Evolutionary conservation across 1,140 invertebrate genomes (phyloP).

Genomic region (Sminthurinus signatus): DNA sequence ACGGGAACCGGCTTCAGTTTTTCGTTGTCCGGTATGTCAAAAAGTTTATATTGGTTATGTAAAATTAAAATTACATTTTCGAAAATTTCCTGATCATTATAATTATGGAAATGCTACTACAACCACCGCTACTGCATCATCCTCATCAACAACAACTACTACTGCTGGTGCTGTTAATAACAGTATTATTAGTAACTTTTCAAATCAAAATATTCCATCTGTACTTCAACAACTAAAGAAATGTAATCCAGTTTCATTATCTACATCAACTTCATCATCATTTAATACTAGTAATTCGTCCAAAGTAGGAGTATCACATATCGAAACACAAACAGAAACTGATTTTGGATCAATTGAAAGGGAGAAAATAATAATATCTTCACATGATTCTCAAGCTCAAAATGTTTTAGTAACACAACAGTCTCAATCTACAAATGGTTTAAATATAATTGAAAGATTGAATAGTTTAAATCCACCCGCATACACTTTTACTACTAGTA

Average conservation of each 20-base stretch:
- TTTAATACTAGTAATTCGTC: neutral
- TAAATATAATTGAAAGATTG: no score
- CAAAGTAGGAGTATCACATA: no score
- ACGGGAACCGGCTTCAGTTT: constrained; percentile 26
- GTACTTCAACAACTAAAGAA: neutral
- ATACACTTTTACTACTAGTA: no score
- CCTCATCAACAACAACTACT: neutral
- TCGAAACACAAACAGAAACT: no score
- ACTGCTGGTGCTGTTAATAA: neutral
- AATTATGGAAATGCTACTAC: neutral
- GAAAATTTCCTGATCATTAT: constrained; percentile 32
- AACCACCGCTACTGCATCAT: neutral
- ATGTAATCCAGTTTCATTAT: neutral
- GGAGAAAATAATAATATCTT: no score
- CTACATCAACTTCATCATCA: neutral
- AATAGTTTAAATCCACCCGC: no score
- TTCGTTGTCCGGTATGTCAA: constrained; percentile 31
- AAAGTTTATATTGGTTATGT: constrained; percentile 33
- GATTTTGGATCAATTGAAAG: no score
- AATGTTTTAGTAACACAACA: no score
- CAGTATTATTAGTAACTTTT: no score
- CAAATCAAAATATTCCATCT: neutral
- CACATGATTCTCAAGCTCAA: no score
- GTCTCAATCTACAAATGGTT: no score
- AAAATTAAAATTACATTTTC: constrained; percentile 32